Percentiles rank a stretch among this genome's conserved stretches.
phyloP scores from a whole-genome alignment of 2,797 vertebrate species.

The Microctenopoma stevenorrisi region DNA sequence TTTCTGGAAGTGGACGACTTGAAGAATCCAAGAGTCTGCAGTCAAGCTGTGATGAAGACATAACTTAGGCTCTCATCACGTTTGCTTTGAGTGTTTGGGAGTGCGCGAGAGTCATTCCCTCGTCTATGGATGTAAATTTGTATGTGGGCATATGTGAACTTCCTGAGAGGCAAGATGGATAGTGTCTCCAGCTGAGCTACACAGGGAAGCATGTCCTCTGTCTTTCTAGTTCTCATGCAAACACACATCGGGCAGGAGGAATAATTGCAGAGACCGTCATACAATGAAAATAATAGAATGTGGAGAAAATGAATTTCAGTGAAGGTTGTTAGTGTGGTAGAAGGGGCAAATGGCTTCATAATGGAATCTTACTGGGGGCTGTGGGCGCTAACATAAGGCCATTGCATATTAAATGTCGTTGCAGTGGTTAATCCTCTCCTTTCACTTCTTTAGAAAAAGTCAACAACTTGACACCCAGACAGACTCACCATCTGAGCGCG shows the following conservation, averaged over 20 bases:
- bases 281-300: slow-evolving; percentile 33
- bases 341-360: background rate
- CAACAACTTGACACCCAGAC: background rate
- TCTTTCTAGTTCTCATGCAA: slow-evolving; percentile 2
- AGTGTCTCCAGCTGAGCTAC: slow-evolving; percentile 45
- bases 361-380: too few relatives aligned
- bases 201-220: slow-evolving; percentile 24
- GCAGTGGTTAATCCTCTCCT: background rate
- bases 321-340: slow-evolving; percentile 52
- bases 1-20: slow-evolving; percentile 48
- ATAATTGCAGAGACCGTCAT: slow-evolving; percentile 24
- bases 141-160: slow-evolving; percentile 19
- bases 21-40: slow-evolving; percentile 21
- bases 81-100: background rate
- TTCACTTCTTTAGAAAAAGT: background rate
- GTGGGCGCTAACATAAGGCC: slow-evolving; percentile 2
- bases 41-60: slow-evolving; percentile 41
- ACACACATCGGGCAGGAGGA: slow-evolving; percentile 2
- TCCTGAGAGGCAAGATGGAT: slow-evolving; percentile 44
- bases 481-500: background rate
- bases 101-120: background rate
- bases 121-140: background rate
- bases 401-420: slow-evolving; percentile 18
- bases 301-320: slow-evolving; percentile 35
- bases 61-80: slow-evolving; percentile 31